phyloP scores from a whole-genome alignment of 2,113 vertebrate species.

The Sebastes fasciatus region DNA sequence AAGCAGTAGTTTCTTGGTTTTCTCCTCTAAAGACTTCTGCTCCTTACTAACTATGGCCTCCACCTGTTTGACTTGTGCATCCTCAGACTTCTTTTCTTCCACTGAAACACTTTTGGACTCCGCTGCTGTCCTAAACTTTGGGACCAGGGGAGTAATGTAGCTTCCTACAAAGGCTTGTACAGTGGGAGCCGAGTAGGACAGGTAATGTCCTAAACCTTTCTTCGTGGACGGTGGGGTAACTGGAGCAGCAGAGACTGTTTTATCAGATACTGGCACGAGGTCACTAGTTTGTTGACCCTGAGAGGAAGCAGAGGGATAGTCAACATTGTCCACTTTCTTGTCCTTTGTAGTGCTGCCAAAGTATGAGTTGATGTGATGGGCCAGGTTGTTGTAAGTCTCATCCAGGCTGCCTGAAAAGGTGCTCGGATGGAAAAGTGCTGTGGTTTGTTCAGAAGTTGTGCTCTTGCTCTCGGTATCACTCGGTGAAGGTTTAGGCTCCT shows the following conservation, averaged over 20 bases:
- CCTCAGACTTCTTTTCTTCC: conserved; percentile 71
- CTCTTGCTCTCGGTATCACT: conserved; percentile 38
- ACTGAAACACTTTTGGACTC: conserved; percentile 84
- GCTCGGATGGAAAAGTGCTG: conserved; percentile 89
- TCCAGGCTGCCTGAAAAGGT: conserved; percentile 89
- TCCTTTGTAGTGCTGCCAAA: conserved; percentile 83
- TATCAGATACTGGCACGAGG: conserved; percentile 39
- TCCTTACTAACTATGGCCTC: conserved; percentile 83
- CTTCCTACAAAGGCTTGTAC: conserved; percentile 95
- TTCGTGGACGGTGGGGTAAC: conserved; percentile 81
- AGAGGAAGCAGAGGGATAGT: conserved; percentile 32
- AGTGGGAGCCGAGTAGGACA: conserved; percentile 90
- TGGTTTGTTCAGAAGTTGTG: conserved; percentile 45
- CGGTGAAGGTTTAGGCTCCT: conserved; percentile 41
- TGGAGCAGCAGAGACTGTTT: conserved; percentile 24
- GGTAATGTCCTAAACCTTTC: conserved; percentile 90
- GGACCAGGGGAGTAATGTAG: conserved; percentile 92
- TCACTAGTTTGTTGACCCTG: conserved; percentile 38
- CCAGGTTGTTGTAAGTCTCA: conserved; percentile 91
- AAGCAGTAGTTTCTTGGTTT: conserved; percentile 87
- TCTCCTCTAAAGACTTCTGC: conserved; percentile 86
- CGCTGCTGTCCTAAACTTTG: conserved; percentile 82
- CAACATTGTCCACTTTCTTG: conserved; percentile 59
- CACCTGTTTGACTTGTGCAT: conserved; percentile 70
- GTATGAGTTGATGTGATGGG: conserved; percentile 93